Percentiles rank a stretch among this genome's conserved stretches.
Conservation (phyloP, 2,113 vertebrate species). For the Microtus richardsoni region DNA sequence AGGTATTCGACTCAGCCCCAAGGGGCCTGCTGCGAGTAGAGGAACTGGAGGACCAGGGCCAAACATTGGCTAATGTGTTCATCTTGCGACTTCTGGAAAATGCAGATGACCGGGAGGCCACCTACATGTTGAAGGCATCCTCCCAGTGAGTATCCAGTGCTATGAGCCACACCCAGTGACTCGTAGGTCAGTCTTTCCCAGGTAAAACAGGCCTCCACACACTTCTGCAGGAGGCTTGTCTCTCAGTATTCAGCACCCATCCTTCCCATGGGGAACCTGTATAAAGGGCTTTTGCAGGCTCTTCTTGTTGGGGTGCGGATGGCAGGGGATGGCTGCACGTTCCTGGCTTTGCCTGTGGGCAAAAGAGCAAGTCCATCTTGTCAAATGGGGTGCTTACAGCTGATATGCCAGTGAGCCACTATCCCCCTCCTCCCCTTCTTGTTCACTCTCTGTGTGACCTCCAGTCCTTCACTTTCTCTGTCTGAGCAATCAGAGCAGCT, state of each 20-base stretch:
- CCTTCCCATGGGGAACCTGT: neutral
- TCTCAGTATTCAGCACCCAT: neutral
- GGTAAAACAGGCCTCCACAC: neutral
- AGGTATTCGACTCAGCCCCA: slow-evolving; percentile 95
- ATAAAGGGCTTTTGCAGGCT: no score
- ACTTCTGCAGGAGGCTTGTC: neutral
- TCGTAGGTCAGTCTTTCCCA: neutral
- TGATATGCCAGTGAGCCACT: neutral
- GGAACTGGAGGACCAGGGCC: slow-evolving; percentile 96
- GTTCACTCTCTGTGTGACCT: neutral
- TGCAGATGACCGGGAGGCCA: slow-evolving; percentile 92
- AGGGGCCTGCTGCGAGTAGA: slow-evolving; percentile 95
- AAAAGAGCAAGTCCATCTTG: neutral
- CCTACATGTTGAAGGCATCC: slow-evolving; percentile 95
- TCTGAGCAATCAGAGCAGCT: neutral
- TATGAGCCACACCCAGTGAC: fast-evolving
- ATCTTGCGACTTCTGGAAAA: slow-evolving; percentile 96
- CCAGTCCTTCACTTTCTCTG: fast-evolving
- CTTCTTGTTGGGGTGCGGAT: neutral
- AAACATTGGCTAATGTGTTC: slow-evolving; percentile 94
- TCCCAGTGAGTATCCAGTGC: slow-evolving; percentile 92
- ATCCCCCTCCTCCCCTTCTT: fast-evolving
- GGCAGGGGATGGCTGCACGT: fast-evolving
- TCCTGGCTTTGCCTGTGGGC: fast-evolving
- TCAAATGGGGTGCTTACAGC: neutral